Evolutionary conservation across 2,113 vertebrate species (phyloP).

Genomic region (Amphiprion percula): DNA sequence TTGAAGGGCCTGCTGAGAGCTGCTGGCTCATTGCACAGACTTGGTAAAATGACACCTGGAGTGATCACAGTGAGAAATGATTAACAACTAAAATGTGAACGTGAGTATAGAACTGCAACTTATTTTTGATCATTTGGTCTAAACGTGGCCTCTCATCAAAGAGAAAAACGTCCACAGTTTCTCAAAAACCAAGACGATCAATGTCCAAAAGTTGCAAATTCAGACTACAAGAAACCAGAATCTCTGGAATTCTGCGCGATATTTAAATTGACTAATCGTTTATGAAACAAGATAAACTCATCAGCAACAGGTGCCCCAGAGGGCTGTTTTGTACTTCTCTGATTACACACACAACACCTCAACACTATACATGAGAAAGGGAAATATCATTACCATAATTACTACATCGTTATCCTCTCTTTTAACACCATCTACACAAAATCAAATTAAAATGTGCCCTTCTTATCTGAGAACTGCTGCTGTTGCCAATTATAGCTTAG

Average conservation of each 20-base stretch:
- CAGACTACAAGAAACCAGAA: too few relatives aligned
- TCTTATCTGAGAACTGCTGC: background rate
- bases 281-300: too few relatives aligned
- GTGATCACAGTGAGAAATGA: background rate
- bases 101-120: background rate
- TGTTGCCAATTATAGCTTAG: constrained; percentile 17
- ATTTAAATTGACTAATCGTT: too few relatives aligned
- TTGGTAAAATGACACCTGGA: constrained; percentile 5
- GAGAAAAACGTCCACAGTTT: background rate
- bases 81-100: constrained; percentile 4
- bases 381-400: background rate
- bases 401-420: constrained; percentile 1
- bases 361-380: background rate
- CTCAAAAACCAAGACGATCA: background rate
- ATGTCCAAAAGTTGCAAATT: background rate
- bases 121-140: constrained; percentile 1
- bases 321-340: background rate
- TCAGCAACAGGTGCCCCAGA: too few relatives aligned
- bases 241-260: too few relatives aligned
- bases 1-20: background rate
- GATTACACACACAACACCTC: background rate
- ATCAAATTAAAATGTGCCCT: background rate
- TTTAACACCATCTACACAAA: constrained; percentile 13
- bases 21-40: constrained; percentile 16
- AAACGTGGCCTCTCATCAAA: background rate